Conservation (phyloP, 2,113 vertebrate genomes). For the Parus major region DNA sequence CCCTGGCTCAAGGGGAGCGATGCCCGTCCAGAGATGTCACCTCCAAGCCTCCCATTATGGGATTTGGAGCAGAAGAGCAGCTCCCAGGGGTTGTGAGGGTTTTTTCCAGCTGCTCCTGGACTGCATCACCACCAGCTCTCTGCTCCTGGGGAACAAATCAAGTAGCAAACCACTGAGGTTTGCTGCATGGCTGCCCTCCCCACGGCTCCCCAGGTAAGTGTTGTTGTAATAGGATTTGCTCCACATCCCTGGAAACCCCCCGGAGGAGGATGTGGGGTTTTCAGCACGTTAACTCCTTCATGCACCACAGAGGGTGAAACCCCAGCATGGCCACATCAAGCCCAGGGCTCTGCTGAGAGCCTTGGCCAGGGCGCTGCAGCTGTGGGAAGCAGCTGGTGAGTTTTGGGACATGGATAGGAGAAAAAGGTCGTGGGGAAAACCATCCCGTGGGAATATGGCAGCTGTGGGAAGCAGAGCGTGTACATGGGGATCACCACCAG, state of each 20-base stretch:
- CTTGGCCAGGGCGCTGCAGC: not conserved
- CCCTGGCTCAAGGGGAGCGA: not conserved
- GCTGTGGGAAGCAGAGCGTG: not conserved
- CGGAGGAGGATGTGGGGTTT: conserved; percentile 18
- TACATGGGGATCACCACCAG: not conserved
- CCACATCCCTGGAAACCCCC: not conserved
- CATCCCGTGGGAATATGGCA: rapidly evolving
- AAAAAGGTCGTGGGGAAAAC: not conserved
- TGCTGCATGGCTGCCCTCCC: conserved; percentile 51
- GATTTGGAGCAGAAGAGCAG: conserved; percentile 1
- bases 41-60: not conserved
- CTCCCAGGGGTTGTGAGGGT: not conserved
- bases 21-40: rapidly evolving
- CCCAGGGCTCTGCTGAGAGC: not conserved
- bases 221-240: conserved; percentile 60
- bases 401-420: not conserved
- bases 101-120: not conserved
- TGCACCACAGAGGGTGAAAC: conserved; percentile 24
- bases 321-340: not conserved
- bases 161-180: conserved; percentile 45
- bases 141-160: conserved; percentile 11
- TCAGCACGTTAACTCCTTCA: conserved; percentile 41
- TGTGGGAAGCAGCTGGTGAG: not conserved
- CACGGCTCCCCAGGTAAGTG: conserved; percentile 27
- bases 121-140: not conserved